Base-by-base conservation (phyloP, 2,888 invertebrate genomes). In the Drosophila prostipennis region DNA sequence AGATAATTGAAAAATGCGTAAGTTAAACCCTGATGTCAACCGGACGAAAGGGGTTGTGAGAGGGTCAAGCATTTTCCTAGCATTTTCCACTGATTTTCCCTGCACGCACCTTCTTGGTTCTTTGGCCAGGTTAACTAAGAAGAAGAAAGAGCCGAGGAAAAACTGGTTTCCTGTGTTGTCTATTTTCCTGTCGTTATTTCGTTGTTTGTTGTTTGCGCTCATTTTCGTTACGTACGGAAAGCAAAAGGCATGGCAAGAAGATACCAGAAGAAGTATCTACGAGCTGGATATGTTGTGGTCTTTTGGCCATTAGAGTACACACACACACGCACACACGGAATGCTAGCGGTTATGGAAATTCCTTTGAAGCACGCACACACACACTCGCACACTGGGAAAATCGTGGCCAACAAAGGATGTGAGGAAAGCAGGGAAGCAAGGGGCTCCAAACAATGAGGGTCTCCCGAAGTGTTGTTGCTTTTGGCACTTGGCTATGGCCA, bases 311-410 rank as follows among this genome's bases (percentile, higher is more conserved):
- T 81, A 81, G 78, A 69, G 19, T 29, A 36, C 23, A 53, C 42
- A 61, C 14, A 42, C 42, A 61, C 42, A 61, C 53, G 56, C 36
- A 59, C 69, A 63, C 59, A 67, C 68, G 83, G 74, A 86, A 85
- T 85, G 86, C 82, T 85, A 85, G 84, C 84, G 84, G 84, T 85
- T 86, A 84, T 84, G 82, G 84, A 85, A 84, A 85, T 85, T 86
- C 84, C 86, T 83, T 77, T 79, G 79, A 80, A 77, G 72, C 51
- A 70, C 55, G 46, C 46, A 69, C 67, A 71, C 55, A 52, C 26
- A 26, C 26, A 5, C 26, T 2, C 63, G 46, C 32, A 52, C 23
- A 40, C 26, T 11, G 19, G 26, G 49, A 42, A 61, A 55, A 70
- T 48, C 51, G 51, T 67, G 72, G 68, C 76, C 74, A 80, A 83